Evolutionary conservation across 1,140 invertebrate genomes (phyloP).

Genomic region (Zaprionus taronus): DNA sequence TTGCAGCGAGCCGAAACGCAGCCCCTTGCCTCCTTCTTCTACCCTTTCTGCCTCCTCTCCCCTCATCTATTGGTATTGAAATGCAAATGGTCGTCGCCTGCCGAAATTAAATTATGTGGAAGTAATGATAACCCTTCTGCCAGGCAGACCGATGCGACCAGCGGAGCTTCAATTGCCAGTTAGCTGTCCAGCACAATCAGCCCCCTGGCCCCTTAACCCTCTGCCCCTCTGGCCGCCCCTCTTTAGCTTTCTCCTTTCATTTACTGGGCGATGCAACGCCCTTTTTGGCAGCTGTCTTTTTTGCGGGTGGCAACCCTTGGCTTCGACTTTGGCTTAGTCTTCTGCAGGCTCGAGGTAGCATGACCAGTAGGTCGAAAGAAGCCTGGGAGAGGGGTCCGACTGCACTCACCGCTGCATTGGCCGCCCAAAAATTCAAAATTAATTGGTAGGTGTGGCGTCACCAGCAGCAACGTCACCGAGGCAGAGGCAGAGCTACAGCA

Average conservation of each 20-base stretch:
- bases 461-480: slow-evolving; percentile 53
- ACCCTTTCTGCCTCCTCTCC: background rate
- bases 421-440: slow-evolving; percentile 62
- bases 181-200: slow-evolving; percentile 2
- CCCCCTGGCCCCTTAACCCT: background rate
- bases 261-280: slow-evolving; percentile 76
- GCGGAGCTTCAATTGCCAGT: slow-evolving; percentile 52
- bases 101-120: slow-evolving; percentile 84
- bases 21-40: background rate
- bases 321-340: slow-evolving; percentile 21
- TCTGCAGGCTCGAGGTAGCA: background rate
- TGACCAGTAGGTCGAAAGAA: background rate
- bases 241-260: slow-evolving; percentile 29
- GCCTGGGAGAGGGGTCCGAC: background rate
- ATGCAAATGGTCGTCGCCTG: slow-evolving; percentile 80
- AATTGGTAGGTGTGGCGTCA: slow-evolving; percentile 79
- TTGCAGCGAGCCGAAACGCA: background rate
- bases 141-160: slow-evolving; percentile 44
- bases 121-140: slow-evolving; percentile 83
- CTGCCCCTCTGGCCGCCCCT: background rate
- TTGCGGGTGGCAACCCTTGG: slow-evolving; percentile 10
- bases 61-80: slow-evolving; percentile 71
- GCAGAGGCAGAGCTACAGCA: slow-evolving; percentile 39
- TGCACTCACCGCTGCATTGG: slow-evolving; percentile 36
- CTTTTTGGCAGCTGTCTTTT: slow-evolving; percentile 76